Evolutionary conservation across 1,140 invertebrate genomes (phyloP), one percentile per base, ranked within the genome.

Genomic region (Drosophila funebris): DNA sequence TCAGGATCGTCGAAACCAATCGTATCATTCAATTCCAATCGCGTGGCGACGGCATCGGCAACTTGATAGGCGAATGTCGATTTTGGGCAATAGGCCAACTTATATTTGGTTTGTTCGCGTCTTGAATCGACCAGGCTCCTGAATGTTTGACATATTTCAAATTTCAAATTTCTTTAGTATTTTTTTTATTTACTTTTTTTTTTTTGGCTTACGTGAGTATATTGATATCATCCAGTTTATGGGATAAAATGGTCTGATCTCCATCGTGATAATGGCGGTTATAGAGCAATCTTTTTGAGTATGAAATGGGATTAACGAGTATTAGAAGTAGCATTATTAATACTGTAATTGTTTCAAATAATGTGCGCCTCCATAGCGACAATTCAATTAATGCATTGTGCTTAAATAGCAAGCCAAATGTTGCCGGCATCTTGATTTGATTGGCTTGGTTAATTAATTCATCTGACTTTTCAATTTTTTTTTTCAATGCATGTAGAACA

Each of bases 361-460:
- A 13, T 0, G 73, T 74, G 16, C 54, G 53, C 4, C 64, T 71
- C 84, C 84, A 88, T 24, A 77, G 31, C 16, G 61, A 71, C 9
- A 73, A 3, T 56, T 88, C 84, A 9, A 88, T 83, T 3, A 24
- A n/a, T 1, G 76, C 0, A 33, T 88, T 83, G n/a, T 85, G 79
- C 13, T 44, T 68, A 3, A 88, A 79, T 7, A 89, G 64, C 37
- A 89, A 61, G 0, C 48, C 16, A 41, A 64, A 83, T 24, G 60
- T 72, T 43, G 83, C 76, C 37, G 84, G 64, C 83, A 88, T 88
- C 63, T 61, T 78, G 37, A 11, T n/a, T 27, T 39, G 2, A 8
- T 33, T 13, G 18, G 0, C 4, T 44, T 36, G 27, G 1, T 46
- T 22, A n/a, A 13, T 66, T 37, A 36, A 2, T 36, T 36, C 41